Percentiles rank a stretch among this genome's conserved stretches.
Evolutionary conservation across 2,113 vertebrate species (phyloP).

Genomic region (Eubucco bourcierii): DNA sequence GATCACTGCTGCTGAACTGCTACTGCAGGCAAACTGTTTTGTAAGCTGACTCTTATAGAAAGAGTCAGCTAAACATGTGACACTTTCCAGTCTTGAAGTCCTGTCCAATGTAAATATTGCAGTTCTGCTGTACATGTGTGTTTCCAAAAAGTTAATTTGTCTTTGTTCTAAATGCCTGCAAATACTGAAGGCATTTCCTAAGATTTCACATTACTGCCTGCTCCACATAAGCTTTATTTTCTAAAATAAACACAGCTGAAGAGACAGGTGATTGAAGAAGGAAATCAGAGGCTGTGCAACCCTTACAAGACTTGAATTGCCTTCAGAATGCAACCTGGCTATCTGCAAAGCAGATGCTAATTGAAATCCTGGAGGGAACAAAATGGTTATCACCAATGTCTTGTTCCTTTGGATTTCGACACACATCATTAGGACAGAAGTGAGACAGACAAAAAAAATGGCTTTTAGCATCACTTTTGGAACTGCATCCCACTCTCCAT

Average conservation of each 20-base stretch:
- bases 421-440: not conserved
- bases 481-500: not conserved
- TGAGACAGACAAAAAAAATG: not conserved
- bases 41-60: not conserved
- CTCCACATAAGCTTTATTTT: not conserved
- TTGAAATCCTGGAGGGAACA: constrained; percentile 11
- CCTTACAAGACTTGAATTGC: constrained; percentile 7
- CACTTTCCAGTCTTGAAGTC: not conserved
- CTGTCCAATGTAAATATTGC: not conserved
- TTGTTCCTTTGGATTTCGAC: not conserved
- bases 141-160: constrained; percentile 17
- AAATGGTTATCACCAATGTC: not conserved
- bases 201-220: constrained; percentile 40
- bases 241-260: constrained; percentile 14
- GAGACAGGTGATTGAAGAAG: not conserved
- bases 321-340: not conserved
- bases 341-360: constrained; percentile 32
- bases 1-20: not conserved
- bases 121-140: not conserved
- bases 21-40: not conserved
- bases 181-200: not conserved
- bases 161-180: not conserved
- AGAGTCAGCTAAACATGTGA: not conserved
- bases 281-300: not conserved
- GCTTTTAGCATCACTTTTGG: not conserved